A percentile compares a stretch with the other conserved stretches of the same genome.
Conservation (phyloP, 1,140 invertebrate genomes). For the Tetraneura akinire region DNA sequence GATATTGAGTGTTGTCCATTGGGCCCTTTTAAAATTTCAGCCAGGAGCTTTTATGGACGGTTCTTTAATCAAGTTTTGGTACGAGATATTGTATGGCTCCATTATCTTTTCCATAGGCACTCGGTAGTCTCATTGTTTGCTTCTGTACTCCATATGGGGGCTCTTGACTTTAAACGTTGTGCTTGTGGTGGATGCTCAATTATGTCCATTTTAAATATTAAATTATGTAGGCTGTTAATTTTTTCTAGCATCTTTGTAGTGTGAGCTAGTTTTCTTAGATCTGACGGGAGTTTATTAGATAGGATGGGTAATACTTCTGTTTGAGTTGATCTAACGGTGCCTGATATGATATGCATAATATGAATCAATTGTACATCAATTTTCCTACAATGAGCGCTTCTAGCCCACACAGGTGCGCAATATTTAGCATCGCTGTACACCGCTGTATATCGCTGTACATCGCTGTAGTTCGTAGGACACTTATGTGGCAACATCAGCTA, state of each 20-base stretch:
- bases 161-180: background rate
- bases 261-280: background rate
- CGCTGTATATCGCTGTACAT: no score
- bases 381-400: background rate
- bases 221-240: background rate
- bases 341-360: background rate
- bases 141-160: background rate
- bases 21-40: background rate
- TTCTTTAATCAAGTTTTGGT: background rate
- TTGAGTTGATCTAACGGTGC: background rate
- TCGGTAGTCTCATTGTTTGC: no score
- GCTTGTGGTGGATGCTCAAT: background rate
- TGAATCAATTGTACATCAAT: constrained; percentile 5
- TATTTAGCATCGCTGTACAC: no score
- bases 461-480: no score
- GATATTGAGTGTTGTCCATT: background rate
- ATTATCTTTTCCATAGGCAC: no score
- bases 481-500: no score
- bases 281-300: background rate
- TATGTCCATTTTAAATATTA: background rate
- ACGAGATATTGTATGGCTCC: no score
- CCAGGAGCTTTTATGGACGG: background rate
- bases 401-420: no score
- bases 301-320: no score
- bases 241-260: no score